A percentile compares a stretch with the other conserved stretches of the same genome.
These are phyloP conservation scores for Antheraea pernyi DNA, from an alignment of 1,140 invertebrate genomes.

Conservation along the genomic window DNA sequence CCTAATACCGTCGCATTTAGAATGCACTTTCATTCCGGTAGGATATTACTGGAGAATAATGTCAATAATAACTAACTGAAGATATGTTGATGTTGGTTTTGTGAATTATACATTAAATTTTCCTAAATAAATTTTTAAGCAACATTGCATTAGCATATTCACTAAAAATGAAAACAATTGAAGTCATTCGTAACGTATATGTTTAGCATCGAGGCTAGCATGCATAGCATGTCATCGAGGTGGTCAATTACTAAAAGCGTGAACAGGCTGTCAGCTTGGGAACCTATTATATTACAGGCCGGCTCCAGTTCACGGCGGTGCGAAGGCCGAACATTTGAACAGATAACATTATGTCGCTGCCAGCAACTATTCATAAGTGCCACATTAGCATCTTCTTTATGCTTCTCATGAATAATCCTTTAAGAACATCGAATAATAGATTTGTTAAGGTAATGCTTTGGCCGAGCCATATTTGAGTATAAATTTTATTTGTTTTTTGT, in stretches of 20 bases:
- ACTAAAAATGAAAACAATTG: constrained; percentile 34
- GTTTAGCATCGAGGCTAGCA: constrained; percentile 58
- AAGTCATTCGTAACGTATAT: constrained; percentile 53
- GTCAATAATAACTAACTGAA: no score
- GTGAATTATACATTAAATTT: no score
- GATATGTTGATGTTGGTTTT: no score
- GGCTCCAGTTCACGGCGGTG: constrained; percentile 47
- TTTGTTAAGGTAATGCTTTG: constrained; percentile 20
- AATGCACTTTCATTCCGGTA: no score
- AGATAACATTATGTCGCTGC: constrained; percentile 49
- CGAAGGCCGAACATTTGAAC: constrained; percentile 51
- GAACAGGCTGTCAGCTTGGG: constrained; percentile 66
- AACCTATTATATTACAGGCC: constrained; percentile 37
- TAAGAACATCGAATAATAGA: constrained; percentile 24
- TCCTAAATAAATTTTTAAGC: constrained; percentile 20
- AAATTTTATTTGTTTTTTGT: constrained; percentile 4
- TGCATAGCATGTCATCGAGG: constrained; percentile 52
- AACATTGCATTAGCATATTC: constrained; percentile 45
- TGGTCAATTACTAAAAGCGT: constrained; percentile 72
- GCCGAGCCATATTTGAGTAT: neutral
- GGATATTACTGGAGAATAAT: no score
- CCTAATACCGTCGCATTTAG: no score
- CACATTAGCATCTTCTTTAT: constrained; percentile 66
- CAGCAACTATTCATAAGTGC: constrained; percentile 31
- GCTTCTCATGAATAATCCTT: constrained; percentile 62